A percentile compares a stretch with the other conserved stretches of the same genome.
These are phyloP conservation scores for Tipula lateralis DNA, from an alignment of 2,888 invertebrate species.

Conservation along the genomic window DNA sequence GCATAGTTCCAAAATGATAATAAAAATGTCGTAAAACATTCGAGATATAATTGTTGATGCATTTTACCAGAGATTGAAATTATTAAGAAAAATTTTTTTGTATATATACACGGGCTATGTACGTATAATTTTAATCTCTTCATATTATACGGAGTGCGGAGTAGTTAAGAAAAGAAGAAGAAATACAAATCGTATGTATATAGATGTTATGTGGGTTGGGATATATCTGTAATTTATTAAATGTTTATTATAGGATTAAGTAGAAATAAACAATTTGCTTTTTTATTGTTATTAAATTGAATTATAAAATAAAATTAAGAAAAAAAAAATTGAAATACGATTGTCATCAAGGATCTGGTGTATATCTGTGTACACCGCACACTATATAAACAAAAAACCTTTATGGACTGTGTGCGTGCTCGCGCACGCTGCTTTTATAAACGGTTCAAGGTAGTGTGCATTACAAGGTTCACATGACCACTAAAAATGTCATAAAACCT, in stretches of 20 bases:
- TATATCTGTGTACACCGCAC: not conserved
- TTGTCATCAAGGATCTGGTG: conserved; percentile 4
- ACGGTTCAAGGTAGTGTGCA: not conserved
- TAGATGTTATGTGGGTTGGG: not conserved
- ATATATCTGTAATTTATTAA: conserved; percentile 24
- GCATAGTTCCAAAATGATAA: conserved; percentile 24
- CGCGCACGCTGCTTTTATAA: not conserved
- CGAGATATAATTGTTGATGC: conserved; percentile 13
- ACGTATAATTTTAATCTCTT: not conserved
- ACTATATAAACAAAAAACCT: too few relatives aligned
- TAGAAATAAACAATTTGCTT: conserved; percentile 11
- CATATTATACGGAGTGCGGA: not conserved
- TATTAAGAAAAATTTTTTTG: not conserved
- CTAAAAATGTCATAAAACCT: not conserved
- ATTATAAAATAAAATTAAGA: conserved; percentile 19
- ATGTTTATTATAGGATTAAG: conserved; percentile 24
- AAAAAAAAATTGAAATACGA: not conserved
- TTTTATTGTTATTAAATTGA: conserved; percentile 24
- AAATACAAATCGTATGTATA: conserved; percentile 15
- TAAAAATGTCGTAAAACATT: not conserved
- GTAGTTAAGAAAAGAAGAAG: not conserved
- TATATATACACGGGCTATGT: not conserved
- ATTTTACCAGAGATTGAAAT: not conserved
- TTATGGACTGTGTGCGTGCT: not conserved
- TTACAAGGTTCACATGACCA: not conserved